Conservation (phyloP, 2,888 invertebrate species). For the Cheilosia grossa region DNA sequence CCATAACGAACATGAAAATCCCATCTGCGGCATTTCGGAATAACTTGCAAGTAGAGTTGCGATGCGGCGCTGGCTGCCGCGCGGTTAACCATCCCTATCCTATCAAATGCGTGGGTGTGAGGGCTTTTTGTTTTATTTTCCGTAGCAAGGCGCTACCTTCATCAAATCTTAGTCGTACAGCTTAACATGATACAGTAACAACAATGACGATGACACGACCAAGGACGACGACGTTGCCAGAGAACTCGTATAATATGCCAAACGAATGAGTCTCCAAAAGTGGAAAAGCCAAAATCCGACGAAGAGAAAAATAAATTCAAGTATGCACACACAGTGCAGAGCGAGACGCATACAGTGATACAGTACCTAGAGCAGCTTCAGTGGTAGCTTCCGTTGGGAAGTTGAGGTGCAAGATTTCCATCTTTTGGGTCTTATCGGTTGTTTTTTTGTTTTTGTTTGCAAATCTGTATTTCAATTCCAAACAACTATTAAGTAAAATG, state of each 20-base stretch:
- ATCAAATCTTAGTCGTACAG: conserved; percentile 28
- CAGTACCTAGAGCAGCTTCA: neutral
- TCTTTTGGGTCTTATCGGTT: neutral
- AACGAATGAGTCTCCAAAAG: conserved; percentile 29
- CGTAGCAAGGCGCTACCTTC: conserved; percentile 2
- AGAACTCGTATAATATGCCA: neutral
- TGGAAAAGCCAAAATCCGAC: conserved; percentile 32
- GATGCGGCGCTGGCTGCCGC: conserved; percentile 12
- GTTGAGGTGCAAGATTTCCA: conserved; percentile 7
- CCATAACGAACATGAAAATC: conserved; percentile 62
- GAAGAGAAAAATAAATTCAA: conserved; percentile 17
- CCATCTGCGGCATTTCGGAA: conserved; percentile 63
- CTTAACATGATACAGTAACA: neutral
- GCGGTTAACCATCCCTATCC: conserved; percentile 17
- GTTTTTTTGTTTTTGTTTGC: neutral
- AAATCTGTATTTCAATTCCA: conserved; percentile 3
- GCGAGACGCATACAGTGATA: neutral
- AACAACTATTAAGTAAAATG: conserved; percentile 22
- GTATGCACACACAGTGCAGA: neutral
- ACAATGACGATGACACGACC: conserved; percentile 7
- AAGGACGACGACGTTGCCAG: neutral
- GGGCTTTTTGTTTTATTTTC: conserved; percentile 18
- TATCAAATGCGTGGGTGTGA: conserved; percentile 11
- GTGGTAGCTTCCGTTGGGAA: conserved; percentile 15
- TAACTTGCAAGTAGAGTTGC: conserved; percentile 48